Evolutionary conservation across 30 jellyfish, hydroid and myxozoan species (phyloP).

Genomic region (Turritopsis dohrnii): DNA sequence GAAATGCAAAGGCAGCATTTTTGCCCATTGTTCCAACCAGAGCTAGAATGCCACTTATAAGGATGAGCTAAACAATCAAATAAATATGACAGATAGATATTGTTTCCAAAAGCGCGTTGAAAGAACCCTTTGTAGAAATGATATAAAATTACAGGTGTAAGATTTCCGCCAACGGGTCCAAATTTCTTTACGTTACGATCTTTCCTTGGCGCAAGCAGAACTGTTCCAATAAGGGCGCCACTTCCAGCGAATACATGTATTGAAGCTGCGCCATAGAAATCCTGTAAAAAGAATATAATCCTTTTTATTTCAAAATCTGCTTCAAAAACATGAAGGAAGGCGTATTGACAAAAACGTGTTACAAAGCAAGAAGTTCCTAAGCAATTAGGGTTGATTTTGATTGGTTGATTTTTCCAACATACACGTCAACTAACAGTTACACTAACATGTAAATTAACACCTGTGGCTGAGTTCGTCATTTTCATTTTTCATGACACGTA

Average conservation of each 20-base stretch:
- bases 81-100: background rate
- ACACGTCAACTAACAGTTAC: too few species aligned
- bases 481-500: too few species aligned
- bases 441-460: too few species aligned
- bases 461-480: too few species aligned
- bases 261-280: conserved; percentile 70
- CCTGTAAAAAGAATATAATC: conserved; percentile 34
- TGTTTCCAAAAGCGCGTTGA: background rate
- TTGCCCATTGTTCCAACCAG: conserved; percentile 53
- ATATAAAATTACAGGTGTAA: conserved; percentile 59
- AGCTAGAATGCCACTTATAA: conserved; percentile 71
- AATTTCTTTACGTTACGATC: conserved; percentile 35
- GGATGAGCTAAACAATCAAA: conserved; percentile 60
- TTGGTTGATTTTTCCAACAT: too few species aligned
- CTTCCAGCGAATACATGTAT: conserved; percentile 79
- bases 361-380: too few species aligned
- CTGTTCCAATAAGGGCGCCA: conserved; percentile 77
- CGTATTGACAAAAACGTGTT: too few species aligned
- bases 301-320: background rate
- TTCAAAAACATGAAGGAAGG: too few species aligned
- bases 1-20: conserved; percentile 20
- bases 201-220: conserved; percentile 53
- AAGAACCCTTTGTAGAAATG: background rate
- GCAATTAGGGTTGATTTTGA: too few species aligned
- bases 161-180: conserved; percentile 59